Conservation (phyloP, 1,140 invertebrate species). For the Sinella curviseta region DNA sequence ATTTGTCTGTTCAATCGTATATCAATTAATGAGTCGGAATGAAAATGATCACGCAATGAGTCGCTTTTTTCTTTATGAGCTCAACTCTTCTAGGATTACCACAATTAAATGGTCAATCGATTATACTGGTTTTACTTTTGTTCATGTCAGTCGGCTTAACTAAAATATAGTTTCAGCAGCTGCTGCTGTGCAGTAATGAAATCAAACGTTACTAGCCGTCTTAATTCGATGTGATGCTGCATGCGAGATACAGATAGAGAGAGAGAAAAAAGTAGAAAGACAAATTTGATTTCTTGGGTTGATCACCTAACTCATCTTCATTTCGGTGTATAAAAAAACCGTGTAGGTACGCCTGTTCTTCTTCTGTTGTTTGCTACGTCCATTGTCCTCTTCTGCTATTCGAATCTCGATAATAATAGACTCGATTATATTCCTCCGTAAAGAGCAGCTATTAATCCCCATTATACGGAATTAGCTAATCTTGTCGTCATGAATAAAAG, state of each 20-base stretch:
- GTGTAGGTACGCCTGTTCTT: too few relatives aligned
- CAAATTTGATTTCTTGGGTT: neutral
- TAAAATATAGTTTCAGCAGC: neutral
- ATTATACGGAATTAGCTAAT: neutral
- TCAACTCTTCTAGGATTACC: too few relatives aligned
- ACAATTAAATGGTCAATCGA: slow-evolving; percentile 12
- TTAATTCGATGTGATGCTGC: too few relatives aligned
- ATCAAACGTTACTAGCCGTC: neutral
- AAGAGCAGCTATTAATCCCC: neutral
- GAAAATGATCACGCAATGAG: neutral
- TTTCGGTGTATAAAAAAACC: too few relatives aligned
- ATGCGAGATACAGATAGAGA: neutral
- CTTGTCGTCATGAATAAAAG: neutral
- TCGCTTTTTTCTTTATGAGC: neutral
- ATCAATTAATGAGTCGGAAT: neutral
- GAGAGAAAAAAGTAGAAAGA: neutral
- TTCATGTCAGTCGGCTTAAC: neutral
- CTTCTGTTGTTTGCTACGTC: too few relatives aligned
- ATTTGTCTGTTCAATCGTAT: neutral
- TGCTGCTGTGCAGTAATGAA: slow-evolving; percentile 10
- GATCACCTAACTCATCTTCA: neutral
- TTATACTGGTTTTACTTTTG: neutral
- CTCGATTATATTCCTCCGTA: neutral
- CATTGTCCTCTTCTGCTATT: neutral
- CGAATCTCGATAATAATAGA: neutral